Conservation (phyloP, 2,888 invertebrate genomes). For the Pachymerium ferrugineum region DNA sequence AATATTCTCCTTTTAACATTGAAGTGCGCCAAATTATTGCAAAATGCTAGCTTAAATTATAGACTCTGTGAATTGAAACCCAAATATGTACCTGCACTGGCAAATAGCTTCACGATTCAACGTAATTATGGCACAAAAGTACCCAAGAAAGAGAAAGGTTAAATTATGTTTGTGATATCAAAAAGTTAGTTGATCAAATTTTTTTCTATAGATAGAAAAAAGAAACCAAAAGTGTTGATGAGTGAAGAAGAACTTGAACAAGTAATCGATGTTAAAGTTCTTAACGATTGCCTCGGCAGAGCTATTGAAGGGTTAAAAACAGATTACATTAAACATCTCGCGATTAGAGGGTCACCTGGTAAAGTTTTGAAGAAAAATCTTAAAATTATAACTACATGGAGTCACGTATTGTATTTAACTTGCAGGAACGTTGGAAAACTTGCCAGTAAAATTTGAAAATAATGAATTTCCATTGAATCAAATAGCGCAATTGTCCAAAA, state of each 20-base stretch:
- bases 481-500: conserved; percentile 77
- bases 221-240: conserved; percentile 56
- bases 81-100: not conserved
- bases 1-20: too few species aligned
- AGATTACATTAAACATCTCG: conserved; percentile 71
- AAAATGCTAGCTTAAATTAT: too few species aligned
- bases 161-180: not conserved
- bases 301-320: conserved; percentile 67
- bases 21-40: too few species aligned
- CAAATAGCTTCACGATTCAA: not conserved
- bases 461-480: conserved; percentile 78
- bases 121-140: not conserved
- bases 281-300: conserved; percentile 62
- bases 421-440: conserved; percentile 70
- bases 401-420: not conserved
- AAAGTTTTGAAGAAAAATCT: conserved; percentile 31
- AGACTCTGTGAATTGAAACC: too few species aligned
- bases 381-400: not conserved
- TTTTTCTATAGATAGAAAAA: conserved; percentile 43
- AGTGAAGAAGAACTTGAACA: conserved; percentile 66
- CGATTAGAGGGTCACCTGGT: conserved; percentile 70
- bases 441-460: conserved; percentile 69
- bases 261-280: conserved; percentile 62
- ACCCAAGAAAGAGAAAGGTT: conserved; percentile 2
- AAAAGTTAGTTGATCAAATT: not conserved